Conservation (phyloP, 2,113 vertebrate species). For the Nettapus auritus region DNA sequence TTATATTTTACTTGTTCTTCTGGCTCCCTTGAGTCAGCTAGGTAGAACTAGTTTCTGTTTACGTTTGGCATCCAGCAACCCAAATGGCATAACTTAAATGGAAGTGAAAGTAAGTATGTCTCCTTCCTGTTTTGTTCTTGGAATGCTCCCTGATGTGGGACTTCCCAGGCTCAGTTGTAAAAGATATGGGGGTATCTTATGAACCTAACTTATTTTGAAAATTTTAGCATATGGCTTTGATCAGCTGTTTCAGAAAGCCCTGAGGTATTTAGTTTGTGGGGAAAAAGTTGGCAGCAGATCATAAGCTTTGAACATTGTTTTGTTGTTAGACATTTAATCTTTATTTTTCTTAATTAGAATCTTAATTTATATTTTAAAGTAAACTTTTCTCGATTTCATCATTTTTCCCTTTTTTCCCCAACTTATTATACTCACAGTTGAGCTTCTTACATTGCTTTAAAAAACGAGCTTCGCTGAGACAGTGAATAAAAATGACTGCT, state of each 20-base stretch:
- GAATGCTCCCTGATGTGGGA: background rate
- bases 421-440: background rate
- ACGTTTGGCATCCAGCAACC: background rate
- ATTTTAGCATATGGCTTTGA: background rate
- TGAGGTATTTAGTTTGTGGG: background rate
- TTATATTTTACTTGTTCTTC: background rate
- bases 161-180: background rate
- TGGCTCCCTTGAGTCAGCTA: background rate
- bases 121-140: background rate
- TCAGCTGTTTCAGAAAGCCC: background rate
- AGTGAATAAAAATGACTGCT: background rate
- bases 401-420: background rate
- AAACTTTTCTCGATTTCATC: background rate
- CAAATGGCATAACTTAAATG: background rate
- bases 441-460: background rate
- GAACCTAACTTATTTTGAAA: background rate
- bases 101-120: accelerated
- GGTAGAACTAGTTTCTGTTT: background rate
- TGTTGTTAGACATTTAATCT: background rate
- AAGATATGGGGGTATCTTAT: background rate
- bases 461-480: background rate
- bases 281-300: background rate
- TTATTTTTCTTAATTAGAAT: background rate
- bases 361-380: background rate
- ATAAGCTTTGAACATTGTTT: background rate